A percentile compares a stretch with the other conserved stretches of the same genome.
Conservation (phyloP, 2,113 vertebrate species). For the Pelecanoides urinatrix region DNA sequence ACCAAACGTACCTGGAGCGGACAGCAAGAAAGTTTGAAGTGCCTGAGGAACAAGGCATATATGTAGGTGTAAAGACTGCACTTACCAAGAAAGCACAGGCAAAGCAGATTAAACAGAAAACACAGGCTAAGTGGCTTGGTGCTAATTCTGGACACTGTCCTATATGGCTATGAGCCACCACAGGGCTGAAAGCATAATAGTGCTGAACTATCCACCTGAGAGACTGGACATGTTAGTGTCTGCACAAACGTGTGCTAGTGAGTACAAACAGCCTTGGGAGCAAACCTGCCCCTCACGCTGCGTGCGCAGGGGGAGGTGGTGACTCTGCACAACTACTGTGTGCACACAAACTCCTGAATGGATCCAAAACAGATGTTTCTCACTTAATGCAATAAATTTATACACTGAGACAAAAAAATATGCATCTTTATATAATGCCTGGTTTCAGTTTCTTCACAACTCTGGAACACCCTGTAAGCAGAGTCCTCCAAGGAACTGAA, state of each 20-base stretch:
- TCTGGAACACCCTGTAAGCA: not conserved
- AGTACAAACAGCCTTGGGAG: not conserved
- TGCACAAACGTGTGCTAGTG: not conserved
- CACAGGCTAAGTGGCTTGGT: not conserved
- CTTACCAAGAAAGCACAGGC: not conserved
- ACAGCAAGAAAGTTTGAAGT: not conserved
- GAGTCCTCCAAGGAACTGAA: not conserved
- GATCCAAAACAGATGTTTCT: not conserved
- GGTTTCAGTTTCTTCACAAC: not conserved
- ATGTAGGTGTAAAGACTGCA: not conserved
- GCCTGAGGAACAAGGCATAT: not conserved
- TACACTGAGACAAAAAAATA: not conserved
- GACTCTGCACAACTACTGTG: not conserved
- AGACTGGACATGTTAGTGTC: not conserved
- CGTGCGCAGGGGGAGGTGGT: not conserved
- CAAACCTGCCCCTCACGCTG: not conserved
- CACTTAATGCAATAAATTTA: not conserved
- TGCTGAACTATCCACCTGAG: not conserved
- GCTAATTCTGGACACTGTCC: not conserved
- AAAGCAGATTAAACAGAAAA: not conserved
- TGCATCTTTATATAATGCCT: not conserved
- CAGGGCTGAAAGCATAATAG: not conserved
- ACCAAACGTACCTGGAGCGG: fast-evolving
- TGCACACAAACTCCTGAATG: not conserved
- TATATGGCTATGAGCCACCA: not conserved